phyloP scores from a whole-genome alignment of 2,888 invertebrate species.

The Prionchulus punctatus region DNA sequence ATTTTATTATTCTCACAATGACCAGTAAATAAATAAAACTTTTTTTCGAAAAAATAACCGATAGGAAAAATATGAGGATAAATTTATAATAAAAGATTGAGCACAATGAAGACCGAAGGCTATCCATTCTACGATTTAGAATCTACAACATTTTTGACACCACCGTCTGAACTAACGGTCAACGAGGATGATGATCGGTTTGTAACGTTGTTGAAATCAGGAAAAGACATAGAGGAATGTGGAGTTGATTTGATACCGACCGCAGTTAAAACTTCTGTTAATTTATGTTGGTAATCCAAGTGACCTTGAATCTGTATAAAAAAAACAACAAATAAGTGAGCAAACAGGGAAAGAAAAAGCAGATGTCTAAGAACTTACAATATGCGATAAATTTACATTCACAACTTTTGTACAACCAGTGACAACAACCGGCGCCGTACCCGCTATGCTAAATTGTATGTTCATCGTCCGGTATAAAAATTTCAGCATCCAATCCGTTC shows the following conservation, averaged over 20 bases:
- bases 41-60: no score
- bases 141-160: no score
- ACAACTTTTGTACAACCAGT: constrained; percentile 40
- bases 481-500: constrained; percentile 49
- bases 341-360: constrained; percentile 1
- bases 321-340: constrained; percentile 5
- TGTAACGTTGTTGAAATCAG: background rate
- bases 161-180: no score
- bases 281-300: constrained; percentile 44
- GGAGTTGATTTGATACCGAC: constrained; percentile 27
- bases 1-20: no score
- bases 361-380: constrained; percentile 35
- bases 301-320: constrained; percentile 39
- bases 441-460: constrained; percentile 45
- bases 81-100: no score
- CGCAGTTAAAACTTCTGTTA: constrained; percentile 40
- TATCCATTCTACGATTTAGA: no score
- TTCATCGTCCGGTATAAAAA: constrained; percentile 50
- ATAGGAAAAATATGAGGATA: no score
- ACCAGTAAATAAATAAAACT: no score
- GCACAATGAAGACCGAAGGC: no score
- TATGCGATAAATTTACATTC: constrained; percentile 45
- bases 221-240: background rate
- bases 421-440: constrained; percentile 42
- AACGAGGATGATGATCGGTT: background rate